Evolutionary conservation across 1,140 invertebrate species (phyloP).

Genomic region (Ips typographus): DNA sequence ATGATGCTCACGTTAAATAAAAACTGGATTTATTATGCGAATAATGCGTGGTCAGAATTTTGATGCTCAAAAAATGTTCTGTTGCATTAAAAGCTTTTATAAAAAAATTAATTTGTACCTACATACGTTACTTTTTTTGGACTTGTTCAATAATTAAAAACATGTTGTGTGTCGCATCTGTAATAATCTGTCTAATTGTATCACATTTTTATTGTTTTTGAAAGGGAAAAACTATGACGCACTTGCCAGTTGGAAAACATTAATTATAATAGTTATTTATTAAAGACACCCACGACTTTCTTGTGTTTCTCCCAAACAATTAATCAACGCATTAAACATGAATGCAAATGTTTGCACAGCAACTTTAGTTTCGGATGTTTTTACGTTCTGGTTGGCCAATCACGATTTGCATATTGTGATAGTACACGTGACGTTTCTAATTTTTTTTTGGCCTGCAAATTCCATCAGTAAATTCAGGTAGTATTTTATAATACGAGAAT

Average conservation of each 20-base stretch:
- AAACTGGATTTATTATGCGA: neutral
- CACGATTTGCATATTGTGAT: neutral
- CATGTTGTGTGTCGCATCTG: neutral
- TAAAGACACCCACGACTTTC: slow-evolving; percentile 4
- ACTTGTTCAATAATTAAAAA: neutral
- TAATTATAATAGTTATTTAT: slow-evolving; percentile 5
- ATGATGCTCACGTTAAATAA: neutral
- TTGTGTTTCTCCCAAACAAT: neutral
- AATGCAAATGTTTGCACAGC: slow-evolving; percentile 3
- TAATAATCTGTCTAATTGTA: neutral
- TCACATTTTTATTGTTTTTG: too few relatives aligned
- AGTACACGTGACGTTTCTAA: too few relatives aligned
- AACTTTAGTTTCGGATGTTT: neutral
- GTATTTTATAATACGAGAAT: too few relatives aligned
- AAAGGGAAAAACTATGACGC: too few relatives aligned
- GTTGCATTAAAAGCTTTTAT: neutral
- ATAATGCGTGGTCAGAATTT: neutral
- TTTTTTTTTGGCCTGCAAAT: too few relatives aligned
- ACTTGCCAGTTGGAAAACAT: neutral
- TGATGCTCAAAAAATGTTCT: neutral
- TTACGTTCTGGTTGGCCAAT: neutral
- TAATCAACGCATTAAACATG: slow-evolving; percentile 1
- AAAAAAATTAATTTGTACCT: neutral
- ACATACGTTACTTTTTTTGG: too few relatives aligned
- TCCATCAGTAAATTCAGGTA: too few relatives aligned